Percentiles rank a stretch among this genome's conserved stretches.
Evolutionary conservation across 2,888 invertebrate species (phyloP).

Genomic region (Torymus aiolomorphi): DNA sequence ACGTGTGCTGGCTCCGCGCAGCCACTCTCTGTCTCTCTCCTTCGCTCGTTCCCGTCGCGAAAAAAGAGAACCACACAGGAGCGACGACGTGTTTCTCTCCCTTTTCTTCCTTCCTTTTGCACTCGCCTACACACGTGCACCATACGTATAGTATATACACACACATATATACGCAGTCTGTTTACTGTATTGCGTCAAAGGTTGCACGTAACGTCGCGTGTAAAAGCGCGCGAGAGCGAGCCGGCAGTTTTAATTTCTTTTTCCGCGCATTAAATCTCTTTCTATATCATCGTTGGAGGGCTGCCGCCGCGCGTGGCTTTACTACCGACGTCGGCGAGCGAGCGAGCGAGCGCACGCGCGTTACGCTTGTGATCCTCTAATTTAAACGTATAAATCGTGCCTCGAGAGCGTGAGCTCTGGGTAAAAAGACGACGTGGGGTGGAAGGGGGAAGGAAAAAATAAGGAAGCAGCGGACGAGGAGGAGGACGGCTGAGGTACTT

Average conservation of each 20-base stretch:
- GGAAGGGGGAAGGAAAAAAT: not conserved
- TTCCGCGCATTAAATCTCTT: constrained; percentile 43
- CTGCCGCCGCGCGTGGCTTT: constrained; percentile 2
- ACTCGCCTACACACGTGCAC: not conserved
- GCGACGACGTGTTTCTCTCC: not conserved
- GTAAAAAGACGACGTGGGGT: not conserved
- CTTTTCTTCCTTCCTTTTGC: too few relatives aligned
- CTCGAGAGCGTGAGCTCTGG: not conserved
- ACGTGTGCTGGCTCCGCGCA: not conserved
- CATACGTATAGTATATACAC: too few relatives aligned
- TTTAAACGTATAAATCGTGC: constrained; percentile 45
- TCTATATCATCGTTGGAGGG: constrained; percentile 13
- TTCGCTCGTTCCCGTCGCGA: not conserved
- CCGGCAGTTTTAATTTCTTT: constrained; percentile 32
- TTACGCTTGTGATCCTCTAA: constrained; percentile 35
- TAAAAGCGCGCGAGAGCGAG: constrained; percentile 3
- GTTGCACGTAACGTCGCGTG: constrained; percentile 8
- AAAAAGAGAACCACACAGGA: not conserved
- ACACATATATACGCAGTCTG: not conserved
- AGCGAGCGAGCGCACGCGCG: too few relatives aligned
- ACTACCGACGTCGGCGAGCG: constrained; percentile 5
- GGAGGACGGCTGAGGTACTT: constrained; percentile 20
- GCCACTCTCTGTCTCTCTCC: not conserved
- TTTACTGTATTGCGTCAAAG: constrained; percentile 19
- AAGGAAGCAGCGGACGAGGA: not conserved